Evolutionary conservation across 92 coral and sea anemone genomes (phyloP).

Genomic region (Pocillopora grandis): DNA sequence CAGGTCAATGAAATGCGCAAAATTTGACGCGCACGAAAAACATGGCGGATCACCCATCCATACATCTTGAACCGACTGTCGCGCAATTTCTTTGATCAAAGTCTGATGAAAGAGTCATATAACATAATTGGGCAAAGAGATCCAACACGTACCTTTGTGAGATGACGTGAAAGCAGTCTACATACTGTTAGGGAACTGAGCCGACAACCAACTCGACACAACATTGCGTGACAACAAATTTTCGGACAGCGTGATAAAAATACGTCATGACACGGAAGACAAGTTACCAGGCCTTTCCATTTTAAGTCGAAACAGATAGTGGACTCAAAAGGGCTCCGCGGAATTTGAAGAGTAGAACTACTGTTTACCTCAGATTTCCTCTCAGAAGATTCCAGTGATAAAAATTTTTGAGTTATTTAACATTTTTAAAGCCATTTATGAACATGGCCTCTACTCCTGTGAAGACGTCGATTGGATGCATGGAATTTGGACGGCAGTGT

Average conservation of each 20-base stretch:
- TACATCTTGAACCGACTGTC: too few species aligned
- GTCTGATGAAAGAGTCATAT: not conserved
- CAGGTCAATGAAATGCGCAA: too few species aligned
- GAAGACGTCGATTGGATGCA: constrained; percentile 71
- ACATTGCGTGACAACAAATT: constrained; percentile 16
- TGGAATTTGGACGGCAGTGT: constrained; percentile 84
- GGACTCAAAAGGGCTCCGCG: not conserved
- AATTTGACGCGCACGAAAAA: too few species aligned
- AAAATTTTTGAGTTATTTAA: too few species aligned
- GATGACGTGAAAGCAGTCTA: constrained; percentile 15
- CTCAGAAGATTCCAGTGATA: too few species aligned
- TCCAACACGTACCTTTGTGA: constrained; percentile 15
- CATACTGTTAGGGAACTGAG: not conserved
- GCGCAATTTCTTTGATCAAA: not conserved
- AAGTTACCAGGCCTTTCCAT: not conserved
- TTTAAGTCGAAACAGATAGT: not conserved
- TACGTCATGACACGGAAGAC: too few species aligned
- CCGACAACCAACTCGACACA: constrained; percentile 2
- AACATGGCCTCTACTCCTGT: constrained; percentile 36
- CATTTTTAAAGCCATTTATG: not conserved
- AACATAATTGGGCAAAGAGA: not conserved
- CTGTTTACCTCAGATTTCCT: too few species aligned
- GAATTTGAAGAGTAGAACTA: too few species aligned
- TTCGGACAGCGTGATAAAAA: not conserved
- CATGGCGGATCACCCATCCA: too few species aligned